Percentiles rank a stretch among this genome's conserved stretches.
Conservation (phyloP, 2,888 invertebrate genomes). For the Tricholauxania praeusta region DNA sequence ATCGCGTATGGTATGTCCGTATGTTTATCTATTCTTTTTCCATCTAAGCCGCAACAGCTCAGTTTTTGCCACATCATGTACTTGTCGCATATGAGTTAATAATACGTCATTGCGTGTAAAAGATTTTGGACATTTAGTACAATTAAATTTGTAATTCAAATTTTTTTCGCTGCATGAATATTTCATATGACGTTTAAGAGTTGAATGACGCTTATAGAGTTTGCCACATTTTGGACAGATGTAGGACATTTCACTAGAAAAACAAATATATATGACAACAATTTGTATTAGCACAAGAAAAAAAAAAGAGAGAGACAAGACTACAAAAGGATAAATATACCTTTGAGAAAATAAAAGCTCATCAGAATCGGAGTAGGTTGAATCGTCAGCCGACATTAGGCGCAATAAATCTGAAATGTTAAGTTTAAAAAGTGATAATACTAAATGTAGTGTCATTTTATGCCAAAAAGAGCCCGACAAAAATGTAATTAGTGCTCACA, state of each 20-base stretch:
- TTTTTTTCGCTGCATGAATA: not conserved
- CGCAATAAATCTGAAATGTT: constrained; percentile 1
- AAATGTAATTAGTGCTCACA: too few relatives aligned
- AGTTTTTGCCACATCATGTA: too few relatives aligned
- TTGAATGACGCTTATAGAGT: not conserved
- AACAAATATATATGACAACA: not conserved
- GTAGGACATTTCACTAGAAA: constrained; percentile 5
- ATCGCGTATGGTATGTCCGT: too few relatives aligned
- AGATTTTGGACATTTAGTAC: too few relatives aligned
- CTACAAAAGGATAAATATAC: not conserved
- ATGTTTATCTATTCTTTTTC: too few relatives aligned
- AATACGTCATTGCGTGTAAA: too few relatives aligned
- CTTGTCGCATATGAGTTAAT: too few relatives aligned
- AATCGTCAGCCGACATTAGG: not conserved
- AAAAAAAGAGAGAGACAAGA: not conserved
- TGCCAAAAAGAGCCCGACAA: too few relatives aligned
- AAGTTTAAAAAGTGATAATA: too few relatives aligned
- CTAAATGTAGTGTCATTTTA: too few relatives aligned
- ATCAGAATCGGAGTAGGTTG: not conserved
- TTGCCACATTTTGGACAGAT: not conserved
- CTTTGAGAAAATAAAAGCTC: not conserved
- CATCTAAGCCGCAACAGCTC: too few relatives aligned
- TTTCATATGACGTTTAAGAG: not conserved
- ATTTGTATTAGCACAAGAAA: not conserved
- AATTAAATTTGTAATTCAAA: too few relatives aligned